phyloP scores from a whole-genome alignment of 1,140 invertebrate species.

The Euglossa dilemma region DNA sequence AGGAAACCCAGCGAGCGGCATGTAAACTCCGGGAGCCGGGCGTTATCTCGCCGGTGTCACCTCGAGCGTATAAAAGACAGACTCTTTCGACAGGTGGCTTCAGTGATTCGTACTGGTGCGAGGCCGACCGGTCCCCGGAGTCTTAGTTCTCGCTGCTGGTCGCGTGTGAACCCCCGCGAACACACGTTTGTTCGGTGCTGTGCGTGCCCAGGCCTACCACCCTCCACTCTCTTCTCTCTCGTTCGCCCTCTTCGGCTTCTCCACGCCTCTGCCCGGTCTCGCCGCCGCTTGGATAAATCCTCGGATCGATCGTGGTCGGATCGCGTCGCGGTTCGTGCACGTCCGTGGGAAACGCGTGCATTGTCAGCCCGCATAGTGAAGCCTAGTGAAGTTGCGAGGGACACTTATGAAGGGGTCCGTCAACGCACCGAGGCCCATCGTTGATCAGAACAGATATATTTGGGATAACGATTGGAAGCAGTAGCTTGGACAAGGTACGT shows the following conservation, averaged over 20 bases:
- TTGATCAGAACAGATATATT: constrained; percentile 74
- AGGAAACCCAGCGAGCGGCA: constrained; percentile 33
- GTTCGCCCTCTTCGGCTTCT: not conserved
- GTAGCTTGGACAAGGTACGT: constrained; percentile 71
- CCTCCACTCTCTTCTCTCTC: not conserved
- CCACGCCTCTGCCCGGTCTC: not conserved
- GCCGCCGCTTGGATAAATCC: not conserved
- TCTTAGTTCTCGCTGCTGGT: not conserved
- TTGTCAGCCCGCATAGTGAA: constrained; percentile 42
- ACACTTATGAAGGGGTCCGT: constrained; percentile 77
- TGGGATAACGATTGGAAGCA: constrained; percentile 79
- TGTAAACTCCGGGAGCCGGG: constrained; percentile 36
- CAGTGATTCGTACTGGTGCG: constrained; percentile 64
- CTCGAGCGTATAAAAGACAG: constrained; percentile 73
- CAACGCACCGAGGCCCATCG: constrained; percentile 68
- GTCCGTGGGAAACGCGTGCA: constrained; percentile 20
- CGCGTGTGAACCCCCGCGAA: not conserved
- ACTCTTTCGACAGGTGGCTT: constrained; percentile 55
- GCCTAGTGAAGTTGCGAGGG: constrained; percentile 53
- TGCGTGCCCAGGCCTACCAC: not conserved
- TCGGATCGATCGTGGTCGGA: not conserved
- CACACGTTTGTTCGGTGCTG: constrained; percentile 4
- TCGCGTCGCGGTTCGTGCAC: constrained; percentile 5
- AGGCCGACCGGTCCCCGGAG: constrained; percentile 12
- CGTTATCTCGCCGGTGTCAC: constrained; percentile 44